Percentiles rank a stretch among this genome's conserved stretches.
Conservation (phyloP, 2,113 vertebrate species). For the Rutilus rutilus region DNA sequence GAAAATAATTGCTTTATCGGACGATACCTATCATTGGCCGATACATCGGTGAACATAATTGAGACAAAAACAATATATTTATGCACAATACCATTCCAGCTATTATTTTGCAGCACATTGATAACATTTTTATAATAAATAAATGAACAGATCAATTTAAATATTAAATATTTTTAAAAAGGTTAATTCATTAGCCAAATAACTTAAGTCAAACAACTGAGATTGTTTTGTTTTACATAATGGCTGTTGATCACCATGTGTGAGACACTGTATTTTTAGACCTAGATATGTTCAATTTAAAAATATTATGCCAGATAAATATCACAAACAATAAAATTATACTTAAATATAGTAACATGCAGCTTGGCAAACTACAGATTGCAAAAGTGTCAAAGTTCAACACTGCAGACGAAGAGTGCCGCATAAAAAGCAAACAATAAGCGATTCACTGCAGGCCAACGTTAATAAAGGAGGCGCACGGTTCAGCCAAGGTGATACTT, state of each 20-base stretch:
- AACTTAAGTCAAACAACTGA: no score
- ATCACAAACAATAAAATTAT: neutral
- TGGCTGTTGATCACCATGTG: neutral
- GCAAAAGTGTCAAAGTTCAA: neutral
- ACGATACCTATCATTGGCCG: neutral
- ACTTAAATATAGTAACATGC: neutral
- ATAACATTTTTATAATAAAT: neutral
- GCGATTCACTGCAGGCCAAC: neutral
- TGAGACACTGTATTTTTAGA: neutral
- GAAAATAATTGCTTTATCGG: neutral
- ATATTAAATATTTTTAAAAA: no score
- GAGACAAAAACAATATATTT: neutral
- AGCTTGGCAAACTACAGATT: neutral
- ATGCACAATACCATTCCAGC: neutral
- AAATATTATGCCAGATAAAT: neutral
- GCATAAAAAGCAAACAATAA: conserved; percentile 14
- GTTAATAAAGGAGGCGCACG: neutral
- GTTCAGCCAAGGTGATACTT: neutral
- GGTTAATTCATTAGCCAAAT: no score
- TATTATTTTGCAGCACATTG: neutral
- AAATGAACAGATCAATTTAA: neutral
- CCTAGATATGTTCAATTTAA: neutral
- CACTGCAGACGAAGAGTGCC: neutral
- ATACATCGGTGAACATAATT: no score
- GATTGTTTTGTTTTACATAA: neutral